Evolutionary conservation across 2,113 vertebrate genomes (phyloP).

Genomic region (Eptesicus fuscus): DNA sequence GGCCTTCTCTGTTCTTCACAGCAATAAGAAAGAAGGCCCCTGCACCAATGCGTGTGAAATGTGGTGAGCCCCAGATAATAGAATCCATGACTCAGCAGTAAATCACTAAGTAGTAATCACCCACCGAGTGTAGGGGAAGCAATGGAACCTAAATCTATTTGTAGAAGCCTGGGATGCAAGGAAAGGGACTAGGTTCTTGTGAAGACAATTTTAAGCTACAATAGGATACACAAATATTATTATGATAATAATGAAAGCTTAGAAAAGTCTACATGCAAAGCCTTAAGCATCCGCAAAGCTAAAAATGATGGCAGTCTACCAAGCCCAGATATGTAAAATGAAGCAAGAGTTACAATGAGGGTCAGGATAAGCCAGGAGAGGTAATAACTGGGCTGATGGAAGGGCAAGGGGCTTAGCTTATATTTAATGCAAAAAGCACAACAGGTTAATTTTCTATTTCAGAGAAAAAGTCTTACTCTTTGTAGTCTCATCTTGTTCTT

Average conservation of each 20-base stretch:
- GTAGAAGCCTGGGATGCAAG: background rate
- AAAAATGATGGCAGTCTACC: background rate
- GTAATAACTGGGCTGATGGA: background rate
- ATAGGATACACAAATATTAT: background rate
- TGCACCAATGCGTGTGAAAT: background rate
- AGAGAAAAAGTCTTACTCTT: slow-evolving; percentile 77
- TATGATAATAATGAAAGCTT: background rate
- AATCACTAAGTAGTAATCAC: background rate
- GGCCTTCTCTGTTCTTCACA: background rate
- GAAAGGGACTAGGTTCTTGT: background rate
- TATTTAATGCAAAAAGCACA: background rate
- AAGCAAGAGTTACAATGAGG: background rate
- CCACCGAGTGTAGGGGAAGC: background rate
- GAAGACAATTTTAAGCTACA: background rate
- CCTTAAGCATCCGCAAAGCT: background rate
- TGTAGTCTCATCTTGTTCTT: slow-evolving; percentile 80
- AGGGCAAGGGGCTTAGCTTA: background rate
- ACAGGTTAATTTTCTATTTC: background rate
- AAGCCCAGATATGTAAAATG: background rate
- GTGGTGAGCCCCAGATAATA: background rate
- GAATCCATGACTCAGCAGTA: background rate
- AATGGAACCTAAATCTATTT: background rate
- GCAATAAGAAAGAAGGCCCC: background rate
- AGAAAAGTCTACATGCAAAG: background rate
- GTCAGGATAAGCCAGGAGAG: background rate